phyloP scores from a whole-genome alignment of 2,113 vertebrate species.

The Odontophorus gujanensis region DNA sequence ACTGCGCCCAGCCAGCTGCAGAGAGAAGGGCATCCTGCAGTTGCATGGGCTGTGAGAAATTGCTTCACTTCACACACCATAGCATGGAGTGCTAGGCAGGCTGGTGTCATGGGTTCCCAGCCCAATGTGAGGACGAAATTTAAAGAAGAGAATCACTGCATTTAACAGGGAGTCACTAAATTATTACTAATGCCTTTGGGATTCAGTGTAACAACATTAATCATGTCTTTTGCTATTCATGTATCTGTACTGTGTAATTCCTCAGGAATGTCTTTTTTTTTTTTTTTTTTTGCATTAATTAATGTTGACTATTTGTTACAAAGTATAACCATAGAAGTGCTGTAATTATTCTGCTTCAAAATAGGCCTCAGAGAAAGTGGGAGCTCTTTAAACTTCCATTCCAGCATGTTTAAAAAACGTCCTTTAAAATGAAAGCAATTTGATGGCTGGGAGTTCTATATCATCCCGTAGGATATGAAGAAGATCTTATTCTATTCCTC shows the following conservation, averaged over 20 bases:
- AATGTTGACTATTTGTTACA: conserved; percentile 68
- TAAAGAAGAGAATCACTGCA: conserved; percentile 32
- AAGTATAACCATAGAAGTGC: conserved; percentile 74
- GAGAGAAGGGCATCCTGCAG: neutral
- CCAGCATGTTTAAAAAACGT: conserved; percentile 26
- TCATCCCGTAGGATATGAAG: conserved; percentile 2
- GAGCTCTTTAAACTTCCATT: conserved; percentile 51
- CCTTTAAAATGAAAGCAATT: conserved; percentile 60
- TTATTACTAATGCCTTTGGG: conserved; percentile 66
- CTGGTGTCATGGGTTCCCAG: neutral
- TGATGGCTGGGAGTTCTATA: conserved; percentile 3
- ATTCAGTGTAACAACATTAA: conserved; percentile 74
- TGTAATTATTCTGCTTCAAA: conserved; percentile 56
- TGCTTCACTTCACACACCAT: neutral
- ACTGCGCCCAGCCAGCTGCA: neutral
- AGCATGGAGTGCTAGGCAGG: neutral
- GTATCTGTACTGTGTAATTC: conserved; percentile 74
- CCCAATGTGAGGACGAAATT: neutral
- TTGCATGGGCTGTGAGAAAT: neutral
- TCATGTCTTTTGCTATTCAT: conserved; percentile 68
- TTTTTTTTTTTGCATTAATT: conserved; percentile 76
- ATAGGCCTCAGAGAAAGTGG: conserved; percentile 42
- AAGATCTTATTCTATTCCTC: neutral
- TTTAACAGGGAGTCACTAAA: conserved; percentile 48
- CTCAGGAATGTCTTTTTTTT: conserved; percentile 75